phyloP scores from a whole-genome alignment of 2,113 vertebrate genomes.

The Calyptomena viridis region DNA sequence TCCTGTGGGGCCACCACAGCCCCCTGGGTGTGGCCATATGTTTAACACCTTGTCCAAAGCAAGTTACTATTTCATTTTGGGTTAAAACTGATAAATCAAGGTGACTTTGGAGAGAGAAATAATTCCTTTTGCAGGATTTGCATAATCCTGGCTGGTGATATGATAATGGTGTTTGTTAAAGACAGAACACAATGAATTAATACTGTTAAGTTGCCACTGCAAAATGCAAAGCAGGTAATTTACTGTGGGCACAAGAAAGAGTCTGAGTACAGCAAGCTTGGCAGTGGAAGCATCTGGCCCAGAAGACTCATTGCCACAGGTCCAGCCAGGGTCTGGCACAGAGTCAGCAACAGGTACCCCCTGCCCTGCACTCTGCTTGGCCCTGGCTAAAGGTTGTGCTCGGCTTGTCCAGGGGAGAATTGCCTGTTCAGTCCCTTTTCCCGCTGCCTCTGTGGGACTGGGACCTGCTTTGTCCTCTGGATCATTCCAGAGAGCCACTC shows the following conservation, averaged over 20 bases:
- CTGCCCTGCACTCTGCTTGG: background rate
- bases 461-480: background rate
- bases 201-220: conserved; percentile 77
- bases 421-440: background rate
- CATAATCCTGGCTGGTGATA: conserved; percentile 81
- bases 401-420: background rate
- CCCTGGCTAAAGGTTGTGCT: background rate
- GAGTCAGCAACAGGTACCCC: background rate
- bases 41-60: background rate
- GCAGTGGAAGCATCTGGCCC: background rate
- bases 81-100: conserved; percentile 77
- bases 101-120: conserved; percentile 76
- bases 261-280: background rate
- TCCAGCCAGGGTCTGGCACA: background rate
- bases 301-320: background rate
- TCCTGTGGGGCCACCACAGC: background rate
- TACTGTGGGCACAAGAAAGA: conserved; percentile 27
- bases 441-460: background rate
- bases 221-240: conserved; percentile 78
- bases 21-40: background rate
- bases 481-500: background rate
- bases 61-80: conserved; percentile 13
- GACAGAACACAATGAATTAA: conserved; percentile 81
- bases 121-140: conserved; percentile 74
- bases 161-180: conserved; percentile 84